Conservation (phyloP, 2,797 vertebrate species). For the Macrochelys suwanniensis region DNA sequence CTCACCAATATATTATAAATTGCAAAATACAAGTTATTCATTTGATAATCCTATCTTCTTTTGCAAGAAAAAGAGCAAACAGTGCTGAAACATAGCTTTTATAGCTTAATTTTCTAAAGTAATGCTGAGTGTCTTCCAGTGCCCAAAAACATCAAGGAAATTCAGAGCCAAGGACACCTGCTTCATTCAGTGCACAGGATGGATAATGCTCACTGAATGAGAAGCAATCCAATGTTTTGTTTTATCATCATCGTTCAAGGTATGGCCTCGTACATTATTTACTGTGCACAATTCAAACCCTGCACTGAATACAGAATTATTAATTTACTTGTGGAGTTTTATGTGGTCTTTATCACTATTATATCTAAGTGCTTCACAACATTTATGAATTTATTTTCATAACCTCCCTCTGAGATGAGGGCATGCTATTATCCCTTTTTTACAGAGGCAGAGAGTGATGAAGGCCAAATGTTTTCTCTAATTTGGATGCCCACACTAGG, state of each 20-base stretch:
- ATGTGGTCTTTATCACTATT: neutral
- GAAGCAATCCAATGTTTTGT: neutral
- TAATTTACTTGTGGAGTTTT: neutral
- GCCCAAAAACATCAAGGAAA: neutral
- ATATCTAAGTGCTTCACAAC: neutral
- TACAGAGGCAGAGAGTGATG: neutral
- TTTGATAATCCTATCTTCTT: neutral
- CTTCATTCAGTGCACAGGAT: neutral
- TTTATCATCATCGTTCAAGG: neutral
- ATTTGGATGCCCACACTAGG: neutral
- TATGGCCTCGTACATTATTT: neutral
- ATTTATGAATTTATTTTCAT: neutral
- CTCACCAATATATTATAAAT: conserved; percentile 6
- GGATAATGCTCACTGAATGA: neutral
- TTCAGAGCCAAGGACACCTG: neutral
- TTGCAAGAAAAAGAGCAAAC: neutral
- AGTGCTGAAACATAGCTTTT: conserved; percentile 20
- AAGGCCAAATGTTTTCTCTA: neutral
- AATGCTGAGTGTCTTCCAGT: neutral
- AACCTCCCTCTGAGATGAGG: neutral
- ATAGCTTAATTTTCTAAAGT: neutral
- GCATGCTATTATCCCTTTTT: neutral
- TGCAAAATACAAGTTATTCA: conserved; percentile 17
- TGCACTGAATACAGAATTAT: neutral
- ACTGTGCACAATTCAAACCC: neutral